Evolutionary conservation across 2,888 invertebrate genomes (phyloP).

Genomic region (Argyresthia albistria): DNA sequence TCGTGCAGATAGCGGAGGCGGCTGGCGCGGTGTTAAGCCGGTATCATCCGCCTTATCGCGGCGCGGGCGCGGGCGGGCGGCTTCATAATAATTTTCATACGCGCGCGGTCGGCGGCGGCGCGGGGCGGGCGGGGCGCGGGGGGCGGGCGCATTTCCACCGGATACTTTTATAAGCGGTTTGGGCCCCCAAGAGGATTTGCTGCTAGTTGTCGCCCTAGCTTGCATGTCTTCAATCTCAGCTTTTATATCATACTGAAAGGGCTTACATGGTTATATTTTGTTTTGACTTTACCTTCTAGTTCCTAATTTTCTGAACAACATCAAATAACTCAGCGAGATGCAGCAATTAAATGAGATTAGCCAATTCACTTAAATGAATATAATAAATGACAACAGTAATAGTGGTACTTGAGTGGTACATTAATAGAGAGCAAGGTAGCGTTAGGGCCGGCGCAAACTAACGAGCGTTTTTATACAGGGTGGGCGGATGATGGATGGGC

Average conservation of each 20-base stretch:
- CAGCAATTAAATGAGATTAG: slow-evolving; percentile 38
- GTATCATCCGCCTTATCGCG: slow-evolving; percentile 21
- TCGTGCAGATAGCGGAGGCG: slow-evolving; percentile 46
- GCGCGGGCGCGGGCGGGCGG: slow-evolving; percentile 22
- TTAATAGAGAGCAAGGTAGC: slow-evolving; percentile 67
- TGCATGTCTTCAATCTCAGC: slow-evolving; percentile 41
- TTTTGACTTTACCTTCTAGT: slow-evolving; percentile 22
- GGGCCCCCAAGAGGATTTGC: slow-evolving; percentile 28
- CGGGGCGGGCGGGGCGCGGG: slow-evolving; percentile 6
- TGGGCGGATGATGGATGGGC: slow-evolving; percentile 67
- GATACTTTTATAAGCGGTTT: slow-evolving; percentile 48
- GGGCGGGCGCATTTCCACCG: slow-evolving; percentile 10
- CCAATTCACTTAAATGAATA: slow-evolving; percentile 69
- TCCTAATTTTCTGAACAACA: not conserved
- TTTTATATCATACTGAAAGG: slow-evolving; percentile 21
- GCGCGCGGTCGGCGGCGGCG: slow-evolving; percentile 10
- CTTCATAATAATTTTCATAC: slow-evolving; percentile 72
- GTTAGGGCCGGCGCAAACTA: slow-evolving; percentile 31
- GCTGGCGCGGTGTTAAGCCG: slow-evolving; percentile 23
- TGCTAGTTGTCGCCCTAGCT: slow-evolving; percentile 46
- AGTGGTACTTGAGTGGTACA: slow-evolving; percentile 67
- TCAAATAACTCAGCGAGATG: slow-evolving; percentile 23
- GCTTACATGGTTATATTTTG: slow-evolving; percentile 38
- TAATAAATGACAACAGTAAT: slow-evolving; percentile 70
- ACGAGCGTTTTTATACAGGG: slow-evolving; percentile 71